Conservation (phyloP, 2,797 vertebrate species). For the Cynodonichthys magdalenae region DNA sequence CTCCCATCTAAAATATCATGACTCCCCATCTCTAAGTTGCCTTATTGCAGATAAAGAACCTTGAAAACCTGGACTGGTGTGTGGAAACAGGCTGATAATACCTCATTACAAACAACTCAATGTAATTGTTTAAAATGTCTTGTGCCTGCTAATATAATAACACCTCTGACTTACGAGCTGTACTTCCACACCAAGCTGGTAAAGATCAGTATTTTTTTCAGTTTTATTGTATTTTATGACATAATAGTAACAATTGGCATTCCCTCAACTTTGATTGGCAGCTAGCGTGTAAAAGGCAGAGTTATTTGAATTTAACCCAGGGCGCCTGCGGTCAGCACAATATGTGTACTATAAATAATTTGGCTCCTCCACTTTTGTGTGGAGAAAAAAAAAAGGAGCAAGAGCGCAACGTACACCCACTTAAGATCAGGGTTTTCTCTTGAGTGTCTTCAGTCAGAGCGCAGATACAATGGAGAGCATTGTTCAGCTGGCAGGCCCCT, state of each 20-base stretch:
- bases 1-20: constrained; percentile 41
- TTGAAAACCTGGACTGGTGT: constrained; percentile 10
- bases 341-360: constrained; percentile 77
- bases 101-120: constrained; percentile 30
- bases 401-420: constrained; percentile 33
- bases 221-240: not conserved
- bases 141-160: not conserved
- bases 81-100: constrained; percentile 28
- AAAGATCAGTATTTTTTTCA: not conserved
- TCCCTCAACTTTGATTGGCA: constrained; percentile 69
- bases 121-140: constrained; percentile 10
- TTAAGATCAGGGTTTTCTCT: constrained; percentile 82
- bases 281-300: constrained; percentile 82
- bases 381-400: constrained; percentile 17
- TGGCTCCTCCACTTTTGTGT: constrained; percentile 62
- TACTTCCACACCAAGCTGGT: not conserved
- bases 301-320: constrained; percentile 68
- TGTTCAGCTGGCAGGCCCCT: constrained; percentile 88
- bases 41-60: constrained; percentile 49
- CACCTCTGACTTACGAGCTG: not conserved
- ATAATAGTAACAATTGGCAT: not conserved
- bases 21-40: constrained; percentile 33
- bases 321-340: constrained; percentile 74
- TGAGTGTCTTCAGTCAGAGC: constrained; percentile 78
- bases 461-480: constrained; percentile 88